These are phyloP conservation scores for Euplexia lucipara DNA, from an alignment of 2,888 invertebrate genomes.

Conservation along the genomic window DNA sequence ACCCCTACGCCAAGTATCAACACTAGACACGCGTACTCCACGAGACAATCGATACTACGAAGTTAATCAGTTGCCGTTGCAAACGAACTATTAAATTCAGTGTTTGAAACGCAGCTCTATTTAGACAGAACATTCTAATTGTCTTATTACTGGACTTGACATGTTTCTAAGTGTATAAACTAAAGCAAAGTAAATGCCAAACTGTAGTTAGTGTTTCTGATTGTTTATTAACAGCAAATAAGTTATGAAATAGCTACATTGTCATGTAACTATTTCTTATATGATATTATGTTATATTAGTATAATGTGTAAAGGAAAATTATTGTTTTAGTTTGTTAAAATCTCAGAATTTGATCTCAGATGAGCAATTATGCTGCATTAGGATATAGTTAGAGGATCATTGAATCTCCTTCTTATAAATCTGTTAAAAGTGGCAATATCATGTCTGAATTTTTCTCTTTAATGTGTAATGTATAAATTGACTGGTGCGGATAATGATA, in stretches of 20 bases:
- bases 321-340: constrained; percentile 68
- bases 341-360: constrained; percentile 85
- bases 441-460: constrained; percentile 56
- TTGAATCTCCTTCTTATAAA: constrained; percentile 61
- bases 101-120: constrained; percentile 53
- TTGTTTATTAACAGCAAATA: constrained; percentile 64
- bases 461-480: constrained; percentile 40
- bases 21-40: constrained; percentile 74
- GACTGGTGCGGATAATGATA: constrained; percentile 34
- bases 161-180: constrained; percentile 63
- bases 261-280: constrained; percentile 51
- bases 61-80: constrained; percentile 47
- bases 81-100: constrained; percentile 55
- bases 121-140: constrained; percentile 43
- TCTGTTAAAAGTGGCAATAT: constrained; percentile 58
- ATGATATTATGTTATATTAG: constrained; percentile 58
- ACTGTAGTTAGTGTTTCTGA: constrained; percentile 75
- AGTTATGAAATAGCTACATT: constrained; percentile 53
- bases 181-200: constrained; percentile 83
- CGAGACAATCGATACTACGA: constrained; percentile 47
- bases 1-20: constrained; percentile 88
- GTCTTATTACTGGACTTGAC: constrained; percentile 54
- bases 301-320: constrained; percentile 49
- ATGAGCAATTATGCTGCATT: constrained; percentile 75
- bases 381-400: constrained; percentile 63